Base-by-base conservation (phyloP, 2,797 vertebrate species). In the Oreochromis grahami region DNA sequence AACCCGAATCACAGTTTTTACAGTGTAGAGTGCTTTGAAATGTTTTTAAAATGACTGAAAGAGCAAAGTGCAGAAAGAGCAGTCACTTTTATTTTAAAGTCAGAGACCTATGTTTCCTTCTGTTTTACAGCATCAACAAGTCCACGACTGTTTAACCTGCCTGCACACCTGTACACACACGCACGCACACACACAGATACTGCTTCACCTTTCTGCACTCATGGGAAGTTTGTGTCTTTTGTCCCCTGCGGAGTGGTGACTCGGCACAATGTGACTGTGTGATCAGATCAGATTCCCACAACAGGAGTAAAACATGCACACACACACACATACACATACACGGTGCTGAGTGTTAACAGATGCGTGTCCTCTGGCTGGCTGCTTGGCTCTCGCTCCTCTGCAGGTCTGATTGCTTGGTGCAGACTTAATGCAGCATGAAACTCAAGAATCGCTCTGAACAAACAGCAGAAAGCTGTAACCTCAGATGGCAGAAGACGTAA, bases 361-460 rank as follows among this genome's bases (percentile, higher is more conserved):
- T 91, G 90, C 53, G 32, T 56, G 85, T 89, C 41, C 84, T 80
- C 86, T 88, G 84, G 77, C 80, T 74, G 56, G 58, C 77, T 13
- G 19, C 19, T 63, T n/a, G 32, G 29, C 29, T 63, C 17, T 63
- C 32, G n/a, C 1, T 63, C 58, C 56, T 51, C 43, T 34, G 78
- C 56, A 72, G 50, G 45, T 60, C 72, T 36, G 80, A 76, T 63
- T 41, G 58, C 26, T 83, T 14, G 72, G 77, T 48, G 36, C 56
- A 58, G 26, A 38, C 21, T 70, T 38, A 34, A 26, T 79, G 52
- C 58, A 41, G 68, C 15, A 10, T 84, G 80, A 79, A 79, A 43
- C 68, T 76, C 15, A 2, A 56, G 51, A 70, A 63, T 58, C 14
- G 7, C 65, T 1, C 41, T 43, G 12, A 79, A 60, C 53, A 65